These are phyloP conservation scores for Pseudopipra pipra DNA, from an alignment of 2,113 vertebrate species.

Conservation along the genomic window DNA sequence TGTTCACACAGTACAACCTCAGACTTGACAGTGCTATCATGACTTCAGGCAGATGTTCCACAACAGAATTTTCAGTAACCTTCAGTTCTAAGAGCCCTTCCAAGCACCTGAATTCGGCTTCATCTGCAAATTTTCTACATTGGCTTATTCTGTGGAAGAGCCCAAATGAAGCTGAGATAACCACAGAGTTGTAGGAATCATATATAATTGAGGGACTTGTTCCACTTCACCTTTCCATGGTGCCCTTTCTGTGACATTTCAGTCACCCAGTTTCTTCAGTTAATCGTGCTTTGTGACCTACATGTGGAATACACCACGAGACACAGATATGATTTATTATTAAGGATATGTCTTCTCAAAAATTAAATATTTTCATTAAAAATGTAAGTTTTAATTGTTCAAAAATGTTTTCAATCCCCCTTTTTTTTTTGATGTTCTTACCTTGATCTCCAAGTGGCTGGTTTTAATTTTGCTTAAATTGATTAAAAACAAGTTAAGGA, in stretches of 20 bases:
- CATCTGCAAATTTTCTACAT: background rate
- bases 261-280: background rate
- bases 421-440: background rate
- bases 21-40: background rate
- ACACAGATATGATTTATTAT: background rate
- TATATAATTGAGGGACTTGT: background rate
- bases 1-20: background rate
- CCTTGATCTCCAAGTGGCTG: background rate
- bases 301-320: background rate
- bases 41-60: background rate
- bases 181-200: background rate
- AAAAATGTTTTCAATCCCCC: background rate
- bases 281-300: background rate
- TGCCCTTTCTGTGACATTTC: background rate
- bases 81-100: background rate
- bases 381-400: background rate
- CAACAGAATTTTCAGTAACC: background rate
- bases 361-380: background rate
- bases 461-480: slow-evolving; percentile 2
- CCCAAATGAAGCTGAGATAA: background rate
- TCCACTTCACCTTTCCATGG: background rate
- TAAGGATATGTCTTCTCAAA: background rate
- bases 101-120: slow-evolving; percentile 2
- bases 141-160: background rate
- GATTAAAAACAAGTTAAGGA: background rate